Evolutionary conservation across 2,113 vertebrate species (phyloP).

Genomic region (Osmerus eperlanus): DNA sequence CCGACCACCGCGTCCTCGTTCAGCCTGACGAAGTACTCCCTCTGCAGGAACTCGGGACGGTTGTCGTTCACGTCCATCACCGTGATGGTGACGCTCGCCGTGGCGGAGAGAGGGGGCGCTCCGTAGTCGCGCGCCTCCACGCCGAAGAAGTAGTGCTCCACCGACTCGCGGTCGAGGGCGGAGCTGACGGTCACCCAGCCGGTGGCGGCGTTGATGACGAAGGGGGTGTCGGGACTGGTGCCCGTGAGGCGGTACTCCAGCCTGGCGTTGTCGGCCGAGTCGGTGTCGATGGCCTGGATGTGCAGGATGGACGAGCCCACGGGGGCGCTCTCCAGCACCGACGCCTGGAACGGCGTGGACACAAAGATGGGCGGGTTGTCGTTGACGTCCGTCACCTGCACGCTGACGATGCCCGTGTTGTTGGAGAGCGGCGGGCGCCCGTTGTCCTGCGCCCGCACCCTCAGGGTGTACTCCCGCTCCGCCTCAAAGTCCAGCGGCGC

Average conservation of each 20-base stretch:
- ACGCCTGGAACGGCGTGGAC: constrained; percentile 95
- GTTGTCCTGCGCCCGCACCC: constrained; percentile 91
- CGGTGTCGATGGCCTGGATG: constrained; percentile 95
- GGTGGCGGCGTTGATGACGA: constrained; percentile 91
- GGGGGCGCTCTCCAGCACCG: constrained; percentile 91
- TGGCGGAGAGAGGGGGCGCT: constrained; percentile 85
- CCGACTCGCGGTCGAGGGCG: constrained; percentile 89
- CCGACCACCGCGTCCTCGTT: constrained; percentile 92
- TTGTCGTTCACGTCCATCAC: constrained; percentile 98
- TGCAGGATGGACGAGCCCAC: constrained; percentile 95
- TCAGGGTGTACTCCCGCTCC: constrained; percentile 89
- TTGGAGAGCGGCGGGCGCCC: constrained; percentile 95
- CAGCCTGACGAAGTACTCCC: constrained; percentile 89
- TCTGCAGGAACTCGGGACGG: constrained; percentile 91
- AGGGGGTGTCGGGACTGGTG: constrained; percentile 82
- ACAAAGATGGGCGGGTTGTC: constrained; percentile 97
- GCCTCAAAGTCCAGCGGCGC: constrained; percentile 91
- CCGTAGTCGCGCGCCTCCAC: constrained; percentile 95
- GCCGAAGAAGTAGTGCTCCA: constrained; percentile 94
- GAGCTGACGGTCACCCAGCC: constrained; percentile 95
- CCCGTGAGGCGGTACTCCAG: constrained; percentile 90
- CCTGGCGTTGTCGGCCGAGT: constrained; percentile 88
- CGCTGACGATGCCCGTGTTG: constrained; percentile 92
- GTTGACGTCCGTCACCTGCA: constrained; percentile 95
- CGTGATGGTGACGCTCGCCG: constrained; percentile 93